Evolutionary conservation across 2,888 invertebrate genomes (phyloP), one percentile per base, ranked within the genome.

Genomic region (Seira ritae): DNA sequence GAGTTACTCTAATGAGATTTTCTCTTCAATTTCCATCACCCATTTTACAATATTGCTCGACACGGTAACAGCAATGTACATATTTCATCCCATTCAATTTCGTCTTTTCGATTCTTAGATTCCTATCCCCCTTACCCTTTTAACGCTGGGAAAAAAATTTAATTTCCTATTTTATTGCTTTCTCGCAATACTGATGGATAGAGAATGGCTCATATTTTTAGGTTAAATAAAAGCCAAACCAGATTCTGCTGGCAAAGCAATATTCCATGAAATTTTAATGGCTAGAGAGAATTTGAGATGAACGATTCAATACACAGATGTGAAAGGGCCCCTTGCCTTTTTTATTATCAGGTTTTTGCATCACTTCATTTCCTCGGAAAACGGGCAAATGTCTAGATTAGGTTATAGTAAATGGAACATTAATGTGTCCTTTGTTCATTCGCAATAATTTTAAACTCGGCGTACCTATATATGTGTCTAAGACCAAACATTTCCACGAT

Each of bases 291-390:
- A 31, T 31, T 31, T n/a, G n/a, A n/a, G 31, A 8, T 31, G 31
- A 31, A 31, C 8, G 31, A 31, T 31, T 31, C 31, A 31, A 31
- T 31, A 31, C 31, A 31, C 31, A 4, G 2, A 31, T 31, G 31
- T 2, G 8, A 31, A 31, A 31, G 31, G 31, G 31, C 31, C 8
- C 31, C 8, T 31, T 31, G 8, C 31, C 31, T 31, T 31, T 31
- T 31, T 31, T 31, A 31, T 31, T 55, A 55, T 55, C 55, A 55
- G 17, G 15, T 22, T 77, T 31, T 24, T 62, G 55, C 71, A 71
- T 69, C 60, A 31, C 80, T 80, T 70, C 66, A 69, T 81, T 81
- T 81, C 81, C 76, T 75, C 23, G 72, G 50, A 81, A 31, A 31
- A 31, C 8, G 31, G 31, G 8, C 2, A 8, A 31, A 31, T 31